Evolutionary conservation across 2,888 invertebrate genomes (phyloP).

Genomic region (Leptothorax acervorum): DNA sequence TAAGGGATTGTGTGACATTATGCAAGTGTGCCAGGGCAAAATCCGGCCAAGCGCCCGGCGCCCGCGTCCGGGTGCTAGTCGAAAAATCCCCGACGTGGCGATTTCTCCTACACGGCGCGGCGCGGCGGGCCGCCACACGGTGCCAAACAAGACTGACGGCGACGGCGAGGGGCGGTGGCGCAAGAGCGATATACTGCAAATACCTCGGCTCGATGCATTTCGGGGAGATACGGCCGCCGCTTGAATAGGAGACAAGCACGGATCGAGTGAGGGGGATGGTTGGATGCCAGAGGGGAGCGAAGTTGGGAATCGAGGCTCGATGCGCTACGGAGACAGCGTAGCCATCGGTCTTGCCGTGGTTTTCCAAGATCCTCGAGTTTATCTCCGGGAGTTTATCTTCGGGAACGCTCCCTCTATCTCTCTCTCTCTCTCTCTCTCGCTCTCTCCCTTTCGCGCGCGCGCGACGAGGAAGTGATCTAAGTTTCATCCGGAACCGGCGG

Average conservation of each 20-base stretch:
- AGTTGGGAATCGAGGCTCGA: conserved; percentile 72
- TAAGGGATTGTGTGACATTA: conserved; percentile 48
- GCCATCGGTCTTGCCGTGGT: conserved; percentile 80
- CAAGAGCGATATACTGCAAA: conserved; percentile 66
- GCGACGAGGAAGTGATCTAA: conserved; percentile 75
- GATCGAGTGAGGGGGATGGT: conserved; percentile 25
- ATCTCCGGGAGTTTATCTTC: conserved; percentile 79
- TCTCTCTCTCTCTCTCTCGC: neutral
- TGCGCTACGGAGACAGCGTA: conserved; percentile 75
- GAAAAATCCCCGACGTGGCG: conserved; percentile 34
- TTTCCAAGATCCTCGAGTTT: conserved; percentile 79
- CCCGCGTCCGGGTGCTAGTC: neutral
- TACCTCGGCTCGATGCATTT: conserved; percentile 67
- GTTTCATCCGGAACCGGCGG: conserved; percentile 74
- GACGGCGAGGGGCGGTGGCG: conserved; percentile 10
- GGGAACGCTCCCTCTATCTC: conserved; percentile 39
- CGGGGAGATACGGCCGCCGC: conserved; percentile 66
- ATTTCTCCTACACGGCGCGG: conserved; percentile 40
- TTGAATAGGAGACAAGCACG: conserved; percentile 55
- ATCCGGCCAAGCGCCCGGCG: neutral
- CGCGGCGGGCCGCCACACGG: neutral
- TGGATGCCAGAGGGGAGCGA: conserved; percentile 53
- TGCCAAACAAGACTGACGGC: conserved; percentile 45
- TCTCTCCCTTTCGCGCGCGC: neutral
- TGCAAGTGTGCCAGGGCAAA: conserved; percentile 35